These are phyloP conservation scores for Polylopha cassiicola DNA, from an alignment of 2,888 invertebrate genomes.

Conservation along the genomic window DNA sequence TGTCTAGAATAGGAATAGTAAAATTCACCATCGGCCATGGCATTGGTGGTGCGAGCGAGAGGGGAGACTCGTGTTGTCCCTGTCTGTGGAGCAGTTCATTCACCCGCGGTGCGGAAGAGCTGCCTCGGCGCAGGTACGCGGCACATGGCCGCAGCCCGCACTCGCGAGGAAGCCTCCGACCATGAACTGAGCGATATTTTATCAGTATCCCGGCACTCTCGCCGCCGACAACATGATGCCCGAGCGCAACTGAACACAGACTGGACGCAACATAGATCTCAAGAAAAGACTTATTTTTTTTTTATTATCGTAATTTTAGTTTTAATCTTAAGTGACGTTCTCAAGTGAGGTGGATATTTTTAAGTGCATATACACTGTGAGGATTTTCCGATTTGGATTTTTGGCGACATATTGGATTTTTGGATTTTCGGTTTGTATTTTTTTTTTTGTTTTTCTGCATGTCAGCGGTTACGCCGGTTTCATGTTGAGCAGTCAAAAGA, in stretches of 20 bases:
- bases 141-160: constrained; percentile 53
- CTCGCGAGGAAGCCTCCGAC: constrained; percentile 68
- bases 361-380: constrained; percentile 58
- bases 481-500: constrained; percentile 51
- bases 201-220: constrained; percentile 73
- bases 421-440: constrained; percentile 55
- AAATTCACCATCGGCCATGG: constrained; percentile 64
- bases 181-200: constrained; percentile 69
- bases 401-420: constrained; percentile 42
- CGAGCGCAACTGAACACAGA: constrained; percentile 40
- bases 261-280: constrained; percentile 76
- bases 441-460: constrained; percentile 13
- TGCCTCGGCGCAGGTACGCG: constrained; percentile 54
- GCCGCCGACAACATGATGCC: constrained; percentile 45
- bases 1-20: constrained; percentile 52
- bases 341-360: constrained; percentile 62
- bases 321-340: constrained; percentile 45
- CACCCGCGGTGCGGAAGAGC: constrained; percentile 73
- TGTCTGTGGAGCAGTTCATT: constrained; percentile 67
- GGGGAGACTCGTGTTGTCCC: constrained; percentile 42
- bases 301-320: constrained; percentile 51
- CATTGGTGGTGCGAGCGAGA: constrained; percentile 48
- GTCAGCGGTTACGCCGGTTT: constrained; percentile 5
- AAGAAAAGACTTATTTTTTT: constrained; percentile 71
- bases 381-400: constrained; percentile 45